Percentiles rank a stretch among this genome's conserved stretches.
phyloP scores from a whole-genome alignment of 2,113 vertebrate genomes.

The Pandion haliaetus region DNA sequence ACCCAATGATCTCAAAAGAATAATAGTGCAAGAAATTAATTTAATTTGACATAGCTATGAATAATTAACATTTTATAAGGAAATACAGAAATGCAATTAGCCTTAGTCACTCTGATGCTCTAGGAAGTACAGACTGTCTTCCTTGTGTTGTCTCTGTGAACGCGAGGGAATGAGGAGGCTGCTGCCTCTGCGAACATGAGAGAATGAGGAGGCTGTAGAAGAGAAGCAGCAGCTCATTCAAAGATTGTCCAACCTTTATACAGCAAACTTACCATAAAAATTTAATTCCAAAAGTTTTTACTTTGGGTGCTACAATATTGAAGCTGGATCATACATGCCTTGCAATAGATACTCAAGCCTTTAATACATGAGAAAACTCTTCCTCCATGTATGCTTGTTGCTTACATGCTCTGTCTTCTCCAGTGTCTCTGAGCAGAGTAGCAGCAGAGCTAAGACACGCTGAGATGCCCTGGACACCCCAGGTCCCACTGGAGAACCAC shows the following conservation, averaged over 20 bases:
- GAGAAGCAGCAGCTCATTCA: not conserved
- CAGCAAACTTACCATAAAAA: constrained; percentile 40
- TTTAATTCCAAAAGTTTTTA: constrained; percentile 36
- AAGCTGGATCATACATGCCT: not conserved
- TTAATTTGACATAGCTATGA: constrained; percentile 64
- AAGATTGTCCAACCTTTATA: constrained; percentile 1
- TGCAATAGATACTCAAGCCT: constrained; percentile 29
- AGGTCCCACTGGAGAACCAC: not conserved
- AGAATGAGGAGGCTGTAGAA: not conserved
- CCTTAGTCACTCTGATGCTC: constrained; percentile 43
- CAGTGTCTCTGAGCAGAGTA: not conserved
- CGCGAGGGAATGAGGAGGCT: not conserved
- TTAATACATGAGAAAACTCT: not conserved
- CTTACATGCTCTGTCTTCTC: not conserved
- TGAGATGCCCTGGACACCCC: not conserved
- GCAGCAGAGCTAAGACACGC: not conserved
- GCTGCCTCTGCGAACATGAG: not conserved
- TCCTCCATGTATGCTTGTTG: not conserved
- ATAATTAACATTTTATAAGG: constrained; percentile 71
- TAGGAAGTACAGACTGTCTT: constrained; percentile 6
- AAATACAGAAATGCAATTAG: constrained; percentile 64
- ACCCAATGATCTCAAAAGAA: constrained; percentile 48
- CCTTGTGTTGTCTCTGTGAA: not conserved
- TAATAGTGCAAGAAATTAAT: constrained; percentile 46
- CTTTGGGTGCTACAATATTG: constrained; percentile 11